phyloP scores from a whole-genome alignment of 2,888 invertebrate genomes.

The Trilocha varians region DNA sequence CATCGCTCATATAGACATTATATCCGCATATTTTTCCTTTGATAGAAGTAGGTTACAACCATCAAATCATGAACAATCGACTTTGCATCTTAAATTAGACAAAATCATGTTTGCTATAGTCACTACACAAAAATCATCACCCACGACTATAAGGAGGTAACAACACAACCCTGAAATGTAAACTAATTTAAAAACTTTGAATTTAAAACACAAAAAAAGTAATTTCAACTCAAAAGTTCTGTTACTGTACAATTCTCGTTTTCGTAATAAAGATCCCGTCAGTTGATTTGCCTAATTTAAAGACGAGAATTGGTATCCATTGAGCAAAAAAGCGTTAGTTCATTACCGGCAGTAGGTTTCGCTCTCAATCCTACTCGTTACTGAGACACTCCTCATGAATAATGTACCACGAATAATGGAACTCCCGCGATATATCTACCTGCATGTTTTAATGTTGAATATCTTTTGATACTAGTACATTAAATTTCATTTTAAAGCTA shows the following conservation, averaged over 20 bases:
- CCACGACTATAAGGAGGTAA: too few species aligned
- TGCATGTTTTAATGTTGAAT: constrained; percentile 58
- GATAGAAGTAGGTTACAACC: too few species aligned
- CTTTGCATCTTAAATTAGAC: too few species aligned
- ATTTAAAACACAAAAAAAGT: not conserved
- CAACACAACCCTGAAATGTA: too few species aligned
- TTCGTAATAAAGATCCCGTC: constrained; percentile 10
- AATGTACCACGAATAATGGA: constrained; percentile 62
- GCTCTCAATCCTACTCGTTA: constrained; percentile 59
- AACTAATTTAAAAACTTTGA: not conserved
- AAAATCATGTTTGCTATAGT: too few species aligned
- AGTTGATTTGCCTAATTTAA: constrained; percentile 24
- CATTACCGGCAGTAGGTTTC: constrained; percentile 58
- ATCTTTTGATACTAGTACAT: constrained; percentile 20
- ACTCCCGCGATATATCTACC: constrained; percentile 52
- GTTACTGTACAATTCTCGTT: not conserved
- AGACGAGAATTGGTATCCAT: constrained; percentile 38
- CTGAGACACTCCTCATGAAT: constrained; percentile 62
- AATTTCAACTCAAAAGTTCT: not conserved
- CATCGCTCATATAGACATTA: too few species aligned
- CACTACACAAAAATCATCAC: too few species aligned
- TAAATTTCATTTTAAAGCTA: constrained; percentile 31
- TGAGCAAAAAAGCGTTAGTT: constrained; percentile 46
- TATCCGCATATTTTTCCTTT: too few species aligned
- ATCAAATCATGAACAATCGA: too few species aligned